phyloP scores from a whole-genome alignment of 2,797 vertebrate genomes.

The Simalia tracyae region DNA sequence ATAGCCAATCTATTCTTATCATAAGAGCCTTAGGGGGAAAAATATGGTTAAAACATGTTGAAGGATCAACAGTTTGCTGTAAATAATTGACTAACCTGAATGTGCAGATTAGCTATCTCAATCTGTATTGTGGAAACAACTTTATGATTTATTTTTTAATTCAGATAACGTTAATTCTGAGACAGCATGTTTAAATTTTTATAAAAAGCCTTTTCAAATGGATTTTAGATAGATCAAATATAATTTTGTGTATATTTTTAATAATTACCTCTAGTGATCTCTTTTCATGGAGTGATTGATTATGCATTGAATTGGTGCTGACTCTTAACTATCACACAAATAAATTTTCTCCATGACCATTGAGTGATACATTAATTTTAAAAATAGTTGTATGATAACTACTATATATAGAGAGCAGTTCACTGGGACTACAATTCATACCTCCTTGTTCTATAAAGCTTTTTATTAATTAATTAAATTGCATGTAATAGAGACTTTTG shows the following conservation, averaged over 20 bases:
- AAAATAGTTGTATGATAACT: background rate
- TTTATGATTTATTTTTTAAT: background rate
- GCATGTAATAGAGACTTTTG: background rate
- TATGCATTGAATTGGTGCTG: background rate
- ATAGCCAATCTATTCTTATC: background rate
- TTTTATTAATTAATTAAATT: background rate
- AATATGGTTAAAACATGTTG: background rate
- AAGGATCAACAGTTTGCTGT: background rate
- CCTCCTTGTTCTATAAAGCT: background rate
- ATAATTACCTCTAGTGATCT: background rate
- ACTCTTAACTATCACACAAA: background rate
- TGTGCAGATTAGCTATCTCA: background rate
- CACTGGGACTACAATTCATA: background rate
- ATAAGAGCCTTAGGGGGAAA: background rate
- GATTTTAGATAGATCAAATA: background rate
- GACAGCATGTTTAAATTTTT: slow-evolving; percentile 34
- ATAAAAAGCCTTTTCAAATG: slow-evolving; percentile 10
- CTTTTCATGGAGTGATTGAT: background rate
- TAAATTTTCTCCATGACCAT: background rate
- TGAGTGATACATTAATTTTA: background rate
- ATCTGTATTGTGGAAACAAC: background rate
- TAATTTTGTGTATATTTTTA: background rate
- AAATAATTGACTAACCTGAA: slow-evolving; percentile 4
- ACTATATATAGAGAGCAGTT: background rate
- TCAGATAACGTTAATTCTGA: background rate